Evolutionary conservation across 2,888 invertebrate species (phyloP).

Genomic region (Thereva unica): DNA sequence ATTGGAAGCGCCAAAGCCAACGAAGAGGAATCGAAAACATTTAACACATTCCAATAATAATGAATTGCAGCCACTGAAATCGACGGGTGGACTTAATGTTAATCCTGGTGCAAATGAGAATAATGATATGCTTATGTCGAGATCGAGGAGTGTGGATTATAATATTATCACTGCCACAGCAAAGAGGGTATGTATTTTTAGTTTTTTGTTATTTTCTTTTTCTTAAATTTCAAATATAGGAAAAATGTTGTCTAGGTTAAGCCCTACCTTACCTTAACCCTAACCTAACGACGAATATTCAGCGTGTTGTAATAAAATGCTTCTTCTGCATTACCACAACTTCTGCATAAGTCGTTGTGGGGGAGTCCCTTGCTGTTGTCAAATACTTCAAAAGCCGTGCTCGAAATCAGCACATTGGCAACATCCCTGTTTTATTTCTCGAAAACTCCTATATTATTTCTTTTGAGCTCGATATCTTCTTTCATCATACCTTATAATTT

Average conservation of each 20-base stretch:
- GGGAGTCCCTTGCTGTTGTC: no score
- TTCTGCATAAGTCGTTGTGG: no score
- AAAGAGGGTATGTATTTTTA: constrained; percentile 34
- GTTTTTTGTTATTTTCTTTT: not conserved
- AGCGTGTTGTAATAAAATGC: no score
- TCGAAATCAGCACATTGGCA: no score
- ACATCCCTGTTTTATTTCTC: no score
- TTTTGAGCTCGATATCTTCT: no score
- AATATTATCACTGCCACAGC: constrained; percentile 27
- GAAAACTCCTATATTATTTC: no score
- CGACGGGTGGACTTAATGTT: constrained; percentile 35
- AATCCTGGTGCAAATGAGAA: constrained; percentile 47
- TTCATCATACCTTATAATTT: no score
- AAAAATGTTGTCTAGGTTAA: not conserved
- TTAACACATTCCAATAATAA: constrained; percentile 50
- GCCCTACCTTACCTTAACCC: no score
- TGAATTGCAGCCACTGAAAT: constrained; percentile 52
- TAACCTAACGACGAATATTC: no score
- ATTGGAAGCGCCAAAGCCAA: constrained; percentile 59
- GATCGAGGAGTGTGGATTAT: constrained; percentile 56
- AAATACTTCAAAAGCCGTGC: no score
- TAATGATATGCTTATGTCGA: constrained; percentile 46
- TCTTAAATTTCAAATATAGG: not conserved
- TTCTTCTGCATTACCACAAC: no score
- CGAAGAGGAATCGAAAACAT: constrained; percentile 46